Evolutionary conservation across 2,888 invertebrate species (phyloP).

Genomic region (Silvanus unidentatus): DNA sequence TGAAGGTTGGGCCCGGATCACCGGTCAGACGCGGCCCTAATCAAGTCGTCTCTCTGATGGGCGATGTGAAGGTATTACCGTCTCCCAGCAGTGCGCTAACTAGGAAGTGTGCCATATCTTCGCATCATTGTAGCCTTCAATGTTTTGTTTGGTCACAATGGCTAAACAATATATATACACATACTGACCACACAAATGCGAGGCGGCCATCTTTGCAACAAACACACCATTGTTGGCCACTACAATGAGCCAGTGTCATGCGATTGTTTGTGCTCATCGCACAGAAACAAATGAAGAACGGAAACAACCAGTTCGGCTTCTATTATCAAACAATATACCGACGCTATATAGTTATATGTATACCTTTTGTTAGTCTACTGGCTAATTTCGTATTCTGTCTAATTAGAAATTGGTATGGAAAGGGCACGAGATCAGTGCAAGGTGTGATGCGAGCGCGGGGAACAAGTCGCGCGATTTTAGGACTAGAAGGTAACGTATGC

Average conservation of each 20-base stretch:
- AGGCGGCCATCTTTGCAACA: constrained; percentile 36
- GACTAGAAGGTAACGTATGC: no score
- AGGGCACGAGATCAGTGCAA: no score
- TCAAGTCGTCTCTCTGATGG: no score
- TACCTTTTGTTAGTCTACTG: constrained; percentile 33
- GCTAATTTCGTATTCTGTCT: constrained; percentile 36
- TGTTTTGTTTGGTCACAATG: constrained; percentile 38
- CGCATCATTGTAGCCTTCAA: constrained; percentile 29
- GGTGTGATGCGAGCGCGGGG: no score
- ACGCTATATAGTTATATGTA: constrained; percentile 21
- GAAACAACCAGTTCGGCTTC: constrained; percentile 41
- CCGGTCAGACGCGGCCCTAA: no score
- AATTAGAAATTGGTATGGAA: constrained; percentile 34
- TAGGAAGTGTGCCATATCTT: constrained; percentile 8
- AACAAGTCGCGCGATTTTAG: no score
- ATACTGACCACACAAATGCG: constrained; percentile 38
- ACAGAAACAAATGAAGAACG: constrained; percentile 42
- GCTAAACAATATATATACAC: constrained; percentile 27
- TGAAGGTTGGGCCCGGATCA: no score
- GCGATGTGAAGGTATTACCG: no score
- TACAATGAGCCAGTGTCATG: constrained; percentile 40
- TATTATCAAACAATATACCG: constrained; percentile 37
- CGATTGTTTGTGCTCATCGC: constrained; percentile 41
- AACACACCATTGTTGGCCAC: constrained; percentile 35
- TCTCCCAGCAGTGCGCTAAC: no score